Evolutionary conservation across 2,113 vertebrate genomes (phyloP).

Genomic region (Formicarius rufipectus): DNA sequence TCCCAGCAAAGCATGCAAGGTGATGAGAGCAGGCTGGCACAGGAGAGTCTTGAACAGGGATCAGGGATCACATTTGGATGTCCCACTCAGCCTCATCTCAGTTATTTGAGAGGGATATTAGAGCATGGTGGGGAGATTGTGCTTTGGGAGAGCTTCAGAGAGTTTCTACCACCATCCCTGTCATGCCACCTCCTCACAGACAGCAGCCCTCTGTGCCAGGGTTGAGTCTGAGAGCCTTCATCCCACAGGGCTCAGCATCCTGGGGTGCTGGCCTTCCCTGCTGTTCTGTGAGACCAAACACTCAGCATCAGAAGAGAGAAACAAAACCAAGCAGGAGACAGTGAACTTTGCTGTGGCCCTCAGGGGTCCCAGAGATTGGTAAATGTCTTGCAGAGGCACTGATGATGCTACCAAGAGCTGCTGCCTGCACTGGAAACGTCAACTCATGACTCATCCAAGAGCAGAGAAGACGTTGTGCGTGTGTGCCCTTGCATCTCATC

Average conservation of each 20-base stretch:
- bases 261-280: not conserved
- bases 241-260: not conserved
- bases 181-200: not conserved
- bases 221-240: not conserved
- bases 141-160: not conserved
- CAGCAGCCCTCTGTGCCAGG: not conserved
- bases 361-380: not conserved
- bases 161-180: not conserved
- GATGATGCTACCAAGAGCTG: not conserved
- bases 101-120: not conserved
- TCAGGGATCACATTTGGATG: not conserved
- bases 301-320: not conserved
- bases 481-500: not conserved
- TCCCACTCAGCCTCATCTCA: not conserved
- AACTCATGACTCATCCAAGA: not conserved
- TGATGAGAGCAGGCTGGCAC: not conserved
- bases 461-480: accelerated
- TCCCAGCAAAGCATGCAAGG: not conserved
- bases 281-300: not conserved
- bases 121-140: not conserved
- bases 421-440: not conserved
- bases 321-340: not conserved
- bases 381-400: not conserved
- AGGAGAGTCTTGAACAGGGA: not conserved
- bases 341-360: not conserved